Evolutionary conservation across 1,140 invertebrate species (phyloP).

Genomic region (Lepidurus packardi): DNA sequence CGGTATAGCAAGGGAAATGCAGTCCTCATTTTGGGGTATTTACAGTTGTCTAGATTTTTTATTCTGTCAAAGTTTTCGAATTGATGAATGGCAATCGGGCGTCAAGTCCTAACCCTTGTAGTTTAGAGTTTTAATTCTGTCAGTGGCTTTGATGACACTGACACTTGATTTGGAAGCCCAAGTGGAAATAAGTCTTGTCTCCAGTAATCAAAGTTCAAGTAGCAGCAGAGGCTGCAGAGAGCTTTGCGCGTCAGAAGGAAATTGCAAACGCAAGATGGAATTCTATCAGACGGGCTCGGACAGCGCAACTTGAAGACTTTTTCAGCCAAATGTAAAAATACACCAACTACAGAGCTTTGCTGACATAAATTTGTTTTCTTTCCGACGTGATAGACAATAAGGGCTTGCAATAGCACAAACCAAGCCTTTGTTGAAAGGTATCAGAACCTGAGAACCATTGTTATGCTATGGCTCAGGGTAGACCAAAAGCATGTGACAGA

Average conservation of each 20-base stretch:
- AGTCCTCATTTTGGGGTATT: too few relatives aligned
- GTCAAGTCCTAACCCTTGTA: not conserved
- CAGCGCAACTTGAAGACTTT: not conserved
- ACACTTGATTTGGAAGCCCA: not conserved
- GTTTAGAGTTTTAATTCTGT: not conserved
- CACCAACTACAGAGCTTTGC: not conserved
- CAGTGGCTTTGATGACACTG: not conserved
- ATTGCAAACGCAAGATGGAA: not conserved
- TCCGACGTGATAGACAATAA: not conserved
- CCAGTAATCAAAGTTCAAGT: not conserved
- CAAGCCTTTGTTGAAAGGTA: constrained; percentile 1
- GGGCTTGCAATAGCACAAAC: not conserved
- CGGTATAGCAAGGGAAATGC: too few relatives aligned
- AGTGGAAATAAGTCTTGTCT: not conserved
- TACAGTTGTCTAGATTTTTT: too few relatives aligned
- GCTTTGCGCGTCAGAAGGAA: constrained; percentile 5
- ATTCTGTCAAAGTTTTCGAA: not conserved
- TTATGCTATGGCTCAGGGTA: not conserved
- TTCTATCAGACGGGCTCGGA: not conserved
- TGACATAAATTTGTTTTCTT: not conserved
- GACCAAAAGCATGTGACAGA: too few relatives aligned
- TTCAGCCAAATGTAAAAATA: not conserved
- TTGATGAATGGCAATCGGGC: not conserved
- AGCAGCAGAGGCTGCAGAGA: not conserved
- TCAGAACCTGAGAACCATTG: not conserved